phyloP scores from a whole-genome alignment of 2,797 vertebrate species.

The Petrocephalus sullivani region DNA sequence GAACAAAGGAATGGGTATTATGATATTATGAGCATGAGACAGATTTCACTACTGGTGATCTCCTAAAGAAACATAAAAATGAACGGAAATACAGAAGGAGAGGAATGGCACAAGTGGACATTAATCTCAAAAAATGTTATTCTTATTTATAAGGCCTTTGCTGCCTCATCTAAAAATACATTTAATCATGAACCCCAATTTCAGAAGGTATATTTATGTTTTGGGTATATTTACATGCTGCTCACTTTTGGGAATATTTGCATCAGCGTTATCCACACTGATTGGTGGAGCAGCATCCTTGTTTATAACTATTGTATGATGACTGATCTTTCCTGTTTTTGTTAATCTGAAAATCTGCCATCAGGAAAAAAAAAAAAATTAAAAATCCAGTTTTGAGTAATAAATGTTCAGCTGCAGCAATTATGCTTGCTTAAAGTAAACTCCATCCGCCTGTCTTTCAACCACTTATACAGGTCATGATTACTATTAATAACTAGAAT shows the following conservation, averaged over 20 bases:
- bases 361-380: not conserved
- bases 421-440: not conserved
- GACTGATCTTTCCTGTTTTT: not conserved
- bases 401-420: not conserved
- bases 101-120: not conserved
- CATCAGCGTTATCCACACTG: not conserved
- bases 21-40: not conserved
- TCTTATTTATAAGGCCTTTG: not conserved
- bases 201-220: not conserved
- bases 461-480: not conserved
- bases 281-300: not conserved
- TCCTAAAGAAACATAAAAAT: not conserved
- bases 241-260: not conserved
- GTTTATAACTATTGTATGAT: not conserved
- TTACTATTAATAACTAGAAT: no score
- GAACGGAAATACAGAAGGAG: not conserved
- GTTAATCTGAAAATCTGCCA: not conserved
- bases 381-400: not conserved
- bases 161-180: not conserved
- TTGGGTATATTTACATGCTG: not conserved
- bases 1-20: not conserved
- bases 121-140: not conserved
- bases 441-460: not conserved
- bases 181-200: not conserved
- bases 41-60: not conserved